Evolutionary conservation across 2,797 vertebrate genomes (phyloP).

Genomic region (Cyclura pinguis): DNA sequence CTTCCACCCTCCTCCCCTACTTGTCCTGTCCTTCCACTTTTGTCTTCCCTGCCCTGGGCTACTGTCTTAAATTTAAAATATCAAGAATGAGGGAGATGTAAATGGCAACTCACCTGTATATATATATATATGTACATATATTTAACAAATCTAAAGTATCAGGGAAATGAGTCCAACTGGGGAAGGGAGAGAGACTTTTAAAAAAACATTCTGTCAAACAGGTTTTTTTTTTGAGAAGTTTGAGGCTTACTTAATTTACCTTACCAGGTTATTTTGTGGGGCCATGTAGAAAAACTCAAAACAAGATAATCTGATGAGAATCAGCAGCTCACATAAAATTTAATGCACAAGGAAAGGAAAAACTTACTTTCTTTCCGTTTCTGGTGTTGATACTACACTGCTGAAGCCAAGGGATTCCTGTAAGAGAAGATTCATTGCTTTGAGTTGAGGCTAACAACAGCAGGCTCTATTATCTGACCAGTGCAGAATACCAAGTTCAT

Average conservation of each 20-base stretch:
- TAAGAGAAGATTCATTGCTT: constrained; percentile 62
- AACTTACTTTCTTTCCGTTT: constrained; percentile 96
- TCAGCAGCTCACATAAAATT: constrained; percentile 20
- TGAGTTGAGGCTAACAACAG: constrained; percentile 55
- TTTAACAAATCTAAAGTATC: constrained; percentile 6
- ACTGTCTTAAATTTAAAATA: too few species aligned
- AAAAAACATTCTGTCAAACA: neutral
- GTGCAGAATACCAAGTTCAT: constrained; percentile 55
- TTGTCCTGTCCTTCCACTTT: too few species aligned
- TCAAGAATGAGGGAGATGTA: too few species aligned
- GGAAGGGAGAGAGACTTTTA: neutral
- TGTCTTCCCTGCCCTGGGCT: too few species aligned
- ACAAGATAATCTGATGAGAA: neutral
- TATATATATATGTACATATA: neutral
- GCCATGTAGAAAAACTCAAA: constrained; percentile 1
- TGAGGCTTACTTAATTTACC: constrained; percentile 4
- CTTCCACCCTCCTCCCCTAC: too few species aligned
- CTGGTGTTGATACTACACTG: constrained; percentile 93
- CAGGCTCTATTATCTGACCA: constrained; percentile 46
- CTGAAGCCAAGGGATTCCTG: constrained; percentile 95
- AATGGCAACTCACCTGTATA: neutral
- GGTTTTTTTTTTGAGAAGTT: neutral
- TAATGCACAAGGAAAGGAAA: neutral
- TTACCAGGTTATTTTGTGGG: neutral
- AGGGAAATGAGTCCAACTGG: neutral